These are phyloP conservation scores for Lamellibrachia luymesi DNA, from an alignment of 1,140 invertebrate species.

Conservation along the genomic window DNA sequence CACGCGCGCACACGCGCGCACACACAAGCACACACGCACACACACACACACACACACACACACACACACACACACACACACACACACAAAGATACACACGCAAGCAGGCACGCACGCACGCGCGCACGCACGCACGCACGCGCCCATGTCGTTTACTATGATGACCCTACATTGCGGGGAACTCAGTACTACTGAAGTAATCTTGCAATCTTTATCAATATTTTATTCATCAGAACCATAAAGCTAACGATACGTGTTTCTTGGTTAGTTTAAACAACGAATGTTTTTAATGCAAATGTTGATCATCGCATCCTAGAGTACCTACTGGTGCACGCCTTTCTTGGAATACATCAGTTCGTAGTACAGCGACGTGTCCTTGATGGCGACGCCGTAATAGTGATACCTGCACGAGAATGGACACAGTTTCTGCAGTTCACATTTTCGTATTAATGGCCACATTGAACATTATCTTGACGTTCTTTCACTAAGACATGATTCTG, in stretches of 20 bases:
- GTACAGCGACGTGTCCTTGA: conserved; percentile 58
- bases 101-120: too few species aligned
- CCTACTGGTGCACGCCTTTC: conserved; percentile 53
- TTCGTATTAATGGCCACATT: too few species aligned
- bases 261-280: neutral
- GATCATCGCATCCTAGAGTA: neutral
- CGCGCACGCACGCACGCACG: too few species aligned
- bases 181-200: neutral
- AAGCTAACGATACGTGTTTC: too few species aligned
- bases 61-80: neutral
- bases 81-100: too few species aligned
- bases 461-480: neutral
- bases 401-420: conserved; percentile 45
- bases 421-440: neutral
- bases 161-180: too few species aligned
- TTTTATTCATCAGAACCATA: too few species aligned
- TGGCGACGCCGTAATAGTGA: conserved; percentile 63
- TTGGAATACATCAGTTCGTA: conserved; percentile 61
- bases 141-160: too few species aligned
- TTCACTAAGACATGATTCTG: neutral
- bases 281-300: neutral
- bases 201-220: neutral
- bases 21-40: neutral
- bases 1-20: neutral
- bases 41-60: neutral